phyloP scores from a whole-genome alignment of 2,113 vertebrate genomes.

The Condylura cristata region DNA sequence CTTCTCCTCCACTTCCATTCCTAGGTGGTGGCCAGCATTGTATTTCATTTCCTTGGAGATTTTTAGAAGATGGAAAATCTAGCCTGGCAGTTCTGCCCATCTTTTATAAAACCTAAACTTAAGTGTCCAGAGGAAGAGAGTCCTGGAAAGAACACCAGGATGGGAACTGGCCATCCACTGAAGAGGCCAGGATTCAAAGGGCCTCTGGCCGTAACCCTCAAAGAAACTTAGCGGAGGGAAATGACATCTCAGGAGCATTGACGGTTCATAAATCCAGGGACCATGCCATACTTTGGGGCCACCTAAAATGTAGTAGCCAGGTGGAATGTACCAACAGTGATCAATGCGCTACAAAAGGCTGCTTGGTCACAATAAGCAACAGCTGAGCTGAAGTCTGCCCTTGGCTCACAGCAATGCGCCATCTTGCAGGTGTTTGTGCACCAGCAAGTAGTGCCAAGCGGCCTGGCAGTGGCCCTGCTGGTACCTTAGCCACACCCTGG shows the following conservation, averaged over 20 bases:
- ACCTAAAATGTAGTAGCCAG: not conserved
- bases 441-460: accelerated
- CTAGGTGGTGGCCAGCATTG: not conserved
- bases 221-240: not conserved
- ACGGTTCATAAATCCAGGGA: not conserved
- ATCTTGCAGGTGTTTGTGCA: accelerated
- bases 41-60: not conserved
- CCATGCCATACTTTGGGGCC: accelerated
- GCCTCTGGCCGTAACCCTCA: not conserved
- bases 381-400: not conserved
- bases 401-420: not conserved
- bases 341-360: accelerated
- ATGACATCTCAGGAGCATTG: not conserved
- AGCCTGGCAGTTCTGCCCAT: not conserved
- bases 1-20: not conserved
- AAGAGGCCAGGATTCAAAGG: not conserved
- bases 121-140: not conserved
- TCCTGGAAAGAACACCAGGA: not conserved
- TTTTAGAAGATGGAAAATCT: not conserved
- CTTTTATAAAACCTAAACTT: not conserved
- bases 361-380: not conserved
- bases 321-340: accelerated
- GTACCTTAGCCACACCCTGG: not conserved
- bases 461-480: not conserved
- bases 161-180: too few relatives aligned